Percentiles rank a stretch among this genome's conserved stretches.
Evolutionary conservation across 1,140 invertebrate species (phyloP).

Genomic region (Drosophila funebris): DNA sequence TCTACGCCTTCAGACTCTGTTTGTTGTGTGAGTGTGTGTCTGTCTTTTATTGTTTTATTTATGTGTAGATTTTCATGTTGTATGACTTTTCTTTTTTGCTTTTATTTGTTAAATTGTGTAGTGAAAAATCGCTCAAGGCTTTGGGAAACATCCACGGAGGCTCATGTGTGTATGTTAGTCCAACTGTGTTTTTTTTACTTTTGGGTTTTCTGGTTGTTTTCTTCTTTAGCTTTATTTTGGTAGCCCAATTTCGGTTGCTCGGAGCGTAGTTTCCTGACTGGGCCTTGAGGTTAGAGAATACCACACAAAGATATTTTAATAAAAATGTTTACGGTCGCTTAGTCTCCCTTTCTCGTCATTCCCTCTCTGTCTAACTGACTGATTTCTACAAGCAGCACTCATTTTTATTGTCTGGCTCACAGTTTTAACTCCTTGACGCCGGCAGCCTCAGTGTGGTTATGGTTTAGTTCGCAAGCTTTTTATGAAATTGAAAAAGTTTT

Average conservation of each 20-base stretch:
- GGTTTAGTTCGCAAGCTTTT: slow-evolving; percentile 62
- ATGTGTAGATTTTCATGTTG: slow-evolving; percentile 67
- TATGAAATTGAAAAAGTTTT: slow-evolving; percentile 78
- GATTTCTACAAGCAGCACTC: slow-evolving; percentile 20
- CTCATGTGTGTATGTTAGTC: slow-evolving; percentile 49
- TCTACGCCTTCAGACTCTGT: background rate
- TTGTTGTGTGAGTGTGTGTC: slow-evolving; percentile 33
- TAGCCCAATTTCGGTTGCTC: slow-evolving; percentile 71
- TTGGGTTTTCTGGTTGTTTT: slow-evolving; percentile 37
- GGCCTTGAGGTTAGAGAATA: slow-evolving; percentile 16
- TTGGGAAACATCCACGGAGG: slow-evolving; percentile 36
- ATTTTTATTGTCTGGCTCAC: slow-evolving; percentile 71
- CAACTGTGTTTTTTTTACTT: slow-evolving; percentile 25
- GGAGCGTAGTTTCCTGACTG: slow-evolving; percentile 24
- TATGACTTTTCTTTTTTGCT: slow-evolving; percentile 57
- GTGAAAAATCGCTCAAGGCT: slow-evolving; percentile 76
- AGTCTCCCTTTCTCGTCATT: background rate
- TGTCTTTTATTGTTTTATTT: slow-evolving; percentile 79
- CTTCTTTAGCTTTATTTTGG: slow-evolving; percentile 56
- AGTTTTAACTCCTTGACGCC: slow-evolving; percentile 67
- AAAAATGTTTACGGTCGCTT: slow-evolving; percentile 40
- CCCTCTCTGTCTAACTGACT: background rate
- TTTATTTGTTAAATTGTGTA: slow-evolving; percentile 82
- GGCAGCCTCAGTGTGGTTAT: slow-evolving; percentile 47
- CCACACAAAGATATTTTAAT: slow-evolving; percentile 49